phyloP scores from a whole-genome alignment of 2,888 invertebrate genomes.

The Vesta saturnalis region DNA sequence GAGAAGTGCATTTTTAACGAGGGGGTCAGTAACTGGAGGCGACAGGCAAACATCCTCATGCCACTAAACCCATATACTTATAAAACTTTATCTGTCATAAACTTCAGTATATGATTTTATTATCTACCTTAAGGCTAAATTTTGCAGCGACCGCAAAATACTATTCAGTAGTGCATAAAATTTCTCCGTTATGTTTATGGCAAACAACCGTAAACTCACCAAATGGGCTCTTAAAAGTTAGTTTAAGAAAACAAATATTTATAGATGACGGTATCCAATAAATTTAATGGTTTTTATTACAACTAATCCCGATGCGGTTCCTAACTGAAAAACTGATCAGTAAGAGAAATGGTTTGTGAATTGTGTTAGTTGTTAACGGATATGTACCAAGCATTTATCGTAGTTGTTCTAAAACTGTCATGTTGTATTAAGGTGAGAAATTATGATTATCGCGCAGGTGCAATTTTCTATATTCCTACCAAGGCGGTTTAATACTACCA shows the following conservation, averaged over 20 bases:
- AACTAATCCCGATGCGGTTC: not conserved
- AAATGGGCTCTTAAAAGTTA: slow-evolving; percentile 35
- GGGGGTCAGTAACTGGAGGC: slow-evolving; percentile 28
- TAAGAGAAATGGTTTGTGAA: too few relatives aligned
- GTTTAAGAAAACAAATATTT: slow-evolving; percentile 34
- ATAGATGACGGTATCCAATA: slow-evolving; percentile 24
- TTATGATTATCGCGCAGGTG: slow-evolving; percentile 42
- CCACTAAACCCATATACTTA: slow-evolving; percentile 25
- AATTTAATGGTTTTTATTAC: slow-evolving; percentile 22
- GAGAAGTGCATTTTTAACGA: slow-evolving; percentile 14
- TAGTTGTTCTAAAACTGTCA: slow-evolving; percentile 33
- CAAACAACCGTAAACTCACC: slow-evolving; percentile 34
- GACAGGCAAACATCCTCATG: slow-evolving; percentile 24
- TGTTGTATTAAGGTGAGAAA: slow-evolving; percentile 39
- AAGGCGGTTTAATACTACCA: slow-evolving; percentile 30
- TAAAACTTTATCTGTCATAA: slow-evolving; percentile 29
- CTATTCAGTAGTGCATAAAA: slow-evolving; percentile 35
- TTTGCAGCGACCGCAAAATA: slow-evolving; percentile 28
- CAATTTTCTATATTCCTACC: slow-evolving; percentile 34
- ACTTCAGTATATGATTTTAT: slow-evolving; percentile 39
- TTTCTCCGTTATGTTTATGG: slow-evolving; percentile 29
- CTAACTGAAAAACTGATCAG: too few relatives aligned
- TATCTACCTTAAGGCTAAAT: slow-evolving; percentile 34
- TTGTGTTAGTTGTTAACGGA: not conserved
- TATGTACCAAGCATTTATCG: slow-evolving; percentile 24